Percentiles rank a stretch among this genome's conserved stretches.
Evolutionary conservation across 2,797 vertebrate species (phyloP).

Genomic region (Chelonia mydas): DNA sequence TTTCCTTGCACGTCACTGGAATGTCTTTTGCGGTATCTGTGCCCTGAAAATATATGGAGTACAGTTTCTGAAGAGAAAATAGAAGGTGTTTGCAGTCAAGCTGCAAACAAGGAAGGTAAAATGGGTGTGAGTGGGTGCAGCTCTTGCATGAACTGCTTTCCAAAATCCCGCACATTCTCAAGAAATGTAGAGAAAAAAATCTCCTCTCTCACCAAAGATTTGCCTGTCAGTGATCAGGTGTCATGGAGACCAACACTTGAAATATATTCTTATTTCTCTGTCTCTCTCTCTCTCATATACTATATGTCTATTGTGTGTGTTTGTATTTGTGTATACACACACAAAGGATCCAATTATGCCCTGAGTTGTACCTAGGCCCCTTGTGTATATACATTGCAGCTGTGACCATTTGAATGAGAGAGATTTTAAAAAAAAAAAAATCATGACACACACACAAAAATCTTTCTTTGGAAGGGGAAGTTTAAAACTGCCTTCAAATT

Average conservation of each 20-base stretch:
- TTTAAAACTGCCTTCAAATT: background rate
- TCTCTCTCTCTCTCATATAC: background rate
- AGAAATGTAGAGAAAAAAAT: background rate
- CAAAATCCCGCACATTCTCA: background rate
- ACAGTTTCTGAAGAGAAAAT: background rate
- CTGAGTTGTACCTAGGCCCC: background rate
- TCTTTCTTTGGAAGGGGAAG: background rate
- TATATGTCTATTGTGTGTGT: background rate
- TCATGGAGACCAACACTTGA: background rate
- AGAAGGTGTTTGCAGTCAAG: background rate
- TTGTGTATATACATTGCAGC: background rate
- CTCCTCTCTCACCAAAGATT: background rate
- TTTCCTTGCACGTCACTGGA: background rate
- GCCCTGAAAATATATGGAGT: background rate
- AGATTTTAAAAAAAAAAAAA: background rate
- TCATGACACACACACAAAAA: accelerated
- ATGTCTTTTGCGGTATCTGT: background rate
- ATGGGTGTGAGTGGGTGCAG: background rate
- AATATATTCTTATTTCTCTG: background rate
- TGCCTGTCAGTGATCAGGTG: background rate
- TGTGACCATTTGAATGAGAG: background rate
- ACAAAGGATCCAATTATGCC: accelerated
- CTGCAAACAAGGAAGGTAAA: background rate
- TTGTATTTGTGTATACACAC: background rate
- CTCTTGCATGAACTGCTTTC: background rate